Base-by-base conservation (phyloP, 2,113 vertebrate species). In the Ariopsis seemanni region DNA sequence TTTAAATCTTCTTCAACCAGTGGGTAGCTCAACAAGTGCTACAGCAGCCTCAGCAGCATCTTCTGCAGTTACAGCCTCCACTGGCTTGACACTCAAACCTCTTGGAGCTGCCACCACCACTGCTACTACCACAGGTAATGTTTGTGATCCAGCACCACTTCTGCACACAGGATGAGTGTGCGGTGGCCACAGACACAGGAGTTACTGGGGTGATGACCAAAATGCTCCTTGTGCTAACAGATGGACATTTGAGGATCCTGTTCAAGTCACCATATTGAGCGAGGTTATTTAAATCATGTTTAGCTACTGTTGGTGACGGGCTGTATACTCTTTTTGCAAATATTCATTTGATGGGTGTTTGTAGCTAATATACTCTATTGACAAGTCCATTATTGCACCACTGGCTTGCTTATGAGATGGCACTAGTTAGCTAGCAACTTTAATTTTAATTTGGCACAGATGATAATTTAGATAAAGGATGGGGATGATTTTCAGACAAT, bases 31-130 rank as follows among this genome's bases (percentile, higher is more conserved):
- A 9, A 75, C 90, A 65, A 83, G 88, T 7, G 34, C 91, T 7
- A 27, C 91, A 22, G 86, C 90, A 60, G 79, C 91, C 18, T 88
- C 89, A n/a, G 84, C 83, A 4, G 48, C 89, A 4, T 87, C 93
- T 1, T 78, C 94, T 17, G 88, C 91, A 7, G 83, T 92, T 65
- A 60, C 58, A 11, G 90, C 90, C 63, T 84, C 91, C 30, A 69
- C 94, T 84, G 4, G 92, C 48, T 93, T 96, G 58, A 92, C 92
- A 55, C 93, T 96, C 55, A 96, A 96, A 86, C 95, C 95, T 27
- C 90, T 95, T 30, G 95, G 93, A 20, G 79, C 89, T 7, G 87
- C 85, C 2, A 22, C 90, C 0, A 22, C 88, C 80, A 17, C 86
- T 63, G 50, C 91, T 12, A 20, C 85, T 0, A 85, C 90, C 25